Percentiles rank a stretch among this genome's conserved stretches.
Conservation (phyloP, 2,888 invertebrate genomes). For the Cheilosia grossa region DNA sequence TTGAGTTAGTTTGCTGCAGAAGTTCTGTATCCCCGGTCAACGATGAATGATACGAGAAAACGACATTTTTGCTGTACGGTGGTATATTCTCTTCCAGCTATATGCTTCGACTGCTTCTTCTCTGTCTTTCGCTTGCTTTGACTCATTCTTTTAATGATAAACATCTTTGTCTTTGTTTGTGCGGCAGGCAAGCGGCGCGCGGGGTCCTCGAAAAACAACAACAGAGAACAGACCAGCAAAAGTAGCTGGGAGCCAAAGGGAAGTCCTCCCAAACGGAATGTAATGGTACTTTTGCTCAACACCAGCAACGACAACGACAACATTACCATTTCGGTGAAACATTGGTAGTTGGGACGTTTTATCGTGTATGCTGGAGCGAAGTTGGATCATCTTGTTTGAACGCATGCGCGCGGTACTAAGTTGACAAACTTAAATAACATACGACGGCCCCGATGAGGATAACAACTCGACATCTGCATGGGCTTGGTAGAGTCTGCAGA, state of each 20-base stretch:
- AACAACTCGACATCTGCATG: slow-evolving; percentile 52
- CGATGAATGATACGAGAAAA: slow-evolving; percentile 39
- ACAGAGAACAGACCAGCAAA: slow-evolving; percentile 10
- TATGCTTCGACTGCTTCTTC: slow-evolving; percentile 1
- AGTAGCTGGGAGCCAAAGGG: slow-evolving; percentile 56
- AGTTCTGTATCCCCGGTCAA: slow-evolving; percentile 18
- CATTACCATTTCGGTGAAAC: slow-evolving; percentile 73
- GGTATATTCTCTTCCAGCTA: slow-evolving; percentile 31
- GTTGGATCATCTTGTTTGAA: slow-evolving; percentile 52
- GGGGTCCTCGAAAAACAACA: slow-evolving; percentile 21
- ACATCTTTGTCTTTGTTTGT: slow-evolving; percentile 61
- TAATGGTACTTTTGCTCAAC: slow-evolving; percentile 61
- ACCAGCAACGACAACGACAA: slow-evolving; percentile 49
- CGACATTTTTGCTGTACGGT: slow-evolving; percentile 49
- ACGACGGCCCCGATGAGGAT: slow-evolving; percentile 34
- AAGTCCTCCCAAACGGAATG: slow-evolving; percentile 58
- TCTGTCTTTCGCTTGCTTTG: slow-evolving; percentile 35
- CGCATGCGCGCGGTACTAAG: slow-evolving; percentile 35
- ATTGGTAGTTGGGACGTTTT: slow-evolving; percentile 67
- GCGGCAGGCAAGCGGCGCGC: slow-evolving; percentile 31
- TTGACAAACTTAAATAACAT: slow-evolving; percentile 54
- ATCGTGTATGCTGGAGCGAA: slow-evolving; percentile 48
- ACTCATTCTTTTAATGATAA: slow-evolving; percentile 68
- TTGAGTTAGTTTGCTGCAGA: slow-evolving; percentile 46
- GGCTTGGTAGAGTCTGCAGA: slow-evolving; percentile 30